phyloP scores from a whole-genome alignment of 2,797 vertebrate genomes.

The Thalassophryne amazonica region DNA sequence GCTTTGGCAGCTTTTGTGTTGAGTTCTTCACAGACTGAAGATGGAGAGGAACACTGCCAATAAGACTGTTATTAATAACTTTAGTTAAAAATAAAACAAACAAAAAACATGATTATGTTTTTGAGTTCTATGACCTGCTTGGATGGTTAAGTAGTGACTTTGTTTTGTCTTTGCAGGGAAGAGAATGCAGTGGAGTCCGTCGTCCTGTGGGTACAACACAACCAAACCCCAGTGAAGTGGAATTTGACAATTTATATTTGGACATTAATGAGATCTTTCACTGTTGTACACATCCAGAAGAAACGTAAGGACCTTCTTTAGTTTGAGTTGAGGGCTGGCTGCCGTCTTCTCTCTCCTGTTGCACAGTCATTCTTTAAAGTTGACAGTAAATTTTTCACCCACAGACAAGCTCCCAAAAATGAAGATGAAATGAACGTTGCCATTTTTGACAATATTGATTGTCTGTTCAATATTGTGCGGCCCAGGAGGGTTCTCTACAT shows the following conservation, averaged over 20 bases:
- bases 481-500: constrained; percentile 95
- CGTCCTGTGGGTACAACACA: constrained; percentile 91
- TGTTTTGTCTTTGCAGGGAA: constrained; percentile 76
- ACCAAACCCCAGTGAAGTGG: constrained; percentile 97
- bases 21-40: no score
- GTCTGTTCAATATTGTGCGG: constrained; percentile 92
- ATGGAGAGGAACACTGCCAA: no score
- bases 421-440: constrained; percentile 99
- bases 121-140: no score
- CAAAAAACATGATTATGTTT: no score
- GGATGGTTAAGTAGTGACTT: no score
- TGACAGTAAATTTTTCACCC: no score
- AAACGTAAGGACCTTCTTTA: constrained; percentile 82
- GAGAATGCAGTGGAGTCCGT: constrained; percentile 90
- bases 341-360: background rate
- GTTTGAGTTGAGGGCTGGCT: background rate
- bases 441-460: constrained; percentile 98
- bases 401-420: constrained; percentile 94
- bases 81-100: no score
- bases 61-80: no score
- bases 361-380: background rate
- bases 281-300: constrained; percentile 96
- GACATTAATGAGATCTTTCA: constrained; percentile 99
- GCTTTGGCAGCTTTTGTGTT: no score
- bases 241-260: constrained; percentile 96